A percentile compares a stretch with the other conserved stretches of the same genome.
These are phyloP conservation scores for Choloepus didactylus DNA, from an alignment of 2,797 vertebrate genomes.

Conservation along the genomic window DNA sequence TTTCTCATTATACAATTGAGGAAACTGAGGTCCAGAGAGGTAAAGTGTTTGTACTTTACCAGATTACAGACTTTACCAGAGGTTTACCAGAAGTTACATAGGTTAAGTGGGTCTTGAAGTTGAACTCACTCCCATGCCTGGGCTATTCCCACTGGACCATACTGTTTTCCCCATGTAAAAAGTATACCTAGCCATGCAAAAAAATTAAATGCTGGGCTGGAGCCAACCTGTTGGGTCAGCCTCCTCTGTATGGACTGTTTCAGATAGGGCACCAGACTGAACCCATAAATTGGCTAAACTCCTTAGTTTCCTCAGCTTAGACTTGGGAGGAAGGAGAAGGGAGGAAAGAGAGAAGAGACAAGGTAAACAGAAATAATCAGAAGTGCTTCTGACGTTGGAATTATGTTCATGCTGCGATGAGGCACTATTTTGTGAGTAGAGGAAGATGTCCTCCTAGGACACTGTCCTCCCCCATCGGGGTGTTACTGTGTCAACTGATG, in stretches of 20 bases:
- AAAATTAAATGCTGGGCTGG: background rate
- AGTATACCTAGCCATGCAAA: background rate
- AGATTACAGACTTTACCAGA: background rate
- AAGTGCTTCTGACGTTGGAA: conserved; percentile 29
- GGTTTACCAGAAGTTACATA: background rate
- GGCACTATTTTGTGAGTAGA: conserved; percentile 61
- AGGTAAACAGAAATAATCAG: conserved; percentile 10
- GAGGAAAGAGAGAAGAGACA: conserved; percentile 16
- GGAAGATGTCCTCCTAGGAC: background rate
- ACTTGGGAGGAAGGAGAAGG: background rate
- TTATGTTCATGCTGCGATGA: background rate
- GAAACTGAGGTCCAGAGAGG: background rate
- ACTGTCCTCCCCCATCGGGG: background rate
- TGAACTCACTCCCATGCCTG: background rate
- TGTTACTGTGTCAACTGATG: conserved; percentile 66
- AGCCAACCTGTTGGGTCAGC: background rate
- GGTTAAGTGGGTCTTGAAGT: conserved; percentile 1
- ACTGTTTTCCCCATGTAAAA: background rate
- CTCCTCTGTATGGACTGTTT: background rate
- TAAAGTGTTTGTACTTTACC: background rate
- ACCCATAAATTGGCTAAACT: background rate
- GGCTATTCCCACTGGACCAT: background rate
- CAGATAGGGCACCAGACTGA: background rate
- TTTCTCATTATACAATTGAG: background rate
- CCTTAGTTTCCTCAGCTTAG: conserved; percentile 36